These are phyloP conservation scores for Nemoura dubitans DNA, from an alignment of 2,888 invertebrate genomes.

Conservation along the genomic window DNA sequence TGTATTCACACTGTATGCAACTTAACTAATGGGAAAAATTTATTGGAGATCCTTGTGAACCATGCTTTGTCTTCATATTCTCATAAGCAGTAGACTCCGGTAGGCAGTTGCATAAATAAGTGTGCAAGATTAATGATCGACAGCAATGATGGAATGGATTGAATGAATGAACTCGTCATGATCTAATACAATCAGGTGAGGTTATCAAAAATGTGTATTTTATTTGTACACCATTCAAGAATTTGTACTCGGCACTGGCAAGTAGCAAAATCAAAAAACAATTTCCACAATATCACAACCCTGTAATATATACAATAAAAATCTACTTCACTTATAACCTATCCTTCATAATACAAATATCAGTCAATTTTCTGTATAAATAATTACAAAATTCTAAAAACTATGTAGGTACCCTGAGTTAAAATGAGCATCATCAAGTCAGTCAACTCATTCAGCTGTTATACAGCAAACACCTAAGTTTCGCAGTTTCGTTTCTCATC, in stretches of 20 bases:
- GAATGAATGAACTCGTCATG: no score
- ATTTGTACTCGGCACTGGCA: neutral
- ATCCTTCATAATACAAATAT: neutral
- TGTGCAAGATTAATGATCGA: no score
- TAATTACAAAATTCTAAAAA: neutral
- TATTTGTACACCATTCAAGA: neutral
- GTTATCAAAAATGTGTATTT: no score
- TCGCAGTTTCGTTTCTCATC: constrained; percentile 70
- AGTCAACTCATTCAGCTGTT: constrained; percentile 44
- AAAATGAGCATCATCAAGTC: neutral
- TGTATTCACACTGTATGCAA: no score
- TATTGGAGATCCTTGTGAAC: no score
- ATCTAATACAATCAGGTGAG: no score
- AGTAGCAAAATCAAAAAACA: neutral
- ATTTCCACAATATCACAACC: neutral
- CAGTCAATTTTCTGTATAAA: constrained; percentile 1
- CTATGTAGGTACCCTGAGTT: neutral
- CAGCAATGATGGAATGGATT: no score
- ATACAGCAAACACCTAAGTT: constrained; percentile 65
- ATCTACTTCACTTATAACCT: neutral
- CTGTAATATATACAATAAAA: neutral
- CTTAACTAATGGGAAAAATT: no score
- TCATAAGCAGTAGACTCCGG: no score
- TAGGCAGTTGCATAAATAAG: no score
- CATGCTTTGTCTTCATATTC: no score